A percentile compares a stretch with the other conserved stretches of the same genome.
These are phyloP conservation scores for Anomalospiza imberbis DNA, from an alignment of 2,797 vertebrate genomes.

Conservation along the genomic window DNA sequence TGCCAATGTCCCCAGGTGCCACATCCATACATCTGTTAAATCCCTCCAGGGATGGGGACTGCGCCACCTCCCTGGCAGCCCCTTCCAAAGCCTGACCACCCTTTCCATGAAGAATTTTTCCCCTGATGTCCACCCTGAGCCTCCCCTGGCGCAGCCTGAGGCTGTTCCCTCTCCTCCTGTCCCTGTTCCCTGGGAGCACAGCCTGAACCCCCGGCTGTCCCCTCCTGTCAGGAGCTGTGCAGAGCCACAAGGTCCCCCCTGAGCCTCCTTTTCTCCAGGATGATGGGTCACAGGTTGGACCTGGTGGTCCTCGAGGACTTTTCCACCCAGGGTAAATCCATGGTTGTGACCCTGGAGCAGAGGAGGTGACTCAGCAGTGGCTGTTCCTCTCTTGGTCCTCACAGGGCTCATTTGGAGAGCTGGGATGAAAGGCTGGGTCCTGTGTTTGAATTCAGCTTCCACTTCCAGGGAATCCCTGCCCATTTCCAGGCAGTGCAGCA, in stretches of 20 bases:
- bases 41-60: neutral
- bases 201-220: neutral
- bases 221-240: neutral
- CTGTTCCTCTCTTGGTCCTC: rapidly evolving
- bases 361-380: too few relatives aligned
- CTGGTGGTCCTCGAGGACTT: neutral
- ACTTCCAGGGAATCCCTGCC: neutral
- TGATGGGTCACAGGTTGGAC: neutral
- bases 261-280: neutral
- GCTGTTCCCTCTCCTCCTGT: neutral
- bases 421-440: neutral
- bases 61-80: neutral
- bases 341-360: neutral
- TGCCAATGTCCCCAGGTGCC: neutral
- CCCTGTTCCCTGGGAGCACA: neutral
- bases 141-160: neutral
- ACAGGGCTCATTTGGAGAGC: neutral
- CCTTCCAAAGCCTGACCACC: neutral
- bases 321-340: neutral
- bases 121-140: rapidly evolving
- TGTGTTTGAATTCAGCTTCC: neutral
- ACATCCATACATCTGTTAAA: neutral
- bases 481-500: neutral
- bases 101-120: neutral
- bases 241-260: neutral